Conservation (phyloP, 2,797 vertebrate genomes). For the Danio albolineatus region DNA sequence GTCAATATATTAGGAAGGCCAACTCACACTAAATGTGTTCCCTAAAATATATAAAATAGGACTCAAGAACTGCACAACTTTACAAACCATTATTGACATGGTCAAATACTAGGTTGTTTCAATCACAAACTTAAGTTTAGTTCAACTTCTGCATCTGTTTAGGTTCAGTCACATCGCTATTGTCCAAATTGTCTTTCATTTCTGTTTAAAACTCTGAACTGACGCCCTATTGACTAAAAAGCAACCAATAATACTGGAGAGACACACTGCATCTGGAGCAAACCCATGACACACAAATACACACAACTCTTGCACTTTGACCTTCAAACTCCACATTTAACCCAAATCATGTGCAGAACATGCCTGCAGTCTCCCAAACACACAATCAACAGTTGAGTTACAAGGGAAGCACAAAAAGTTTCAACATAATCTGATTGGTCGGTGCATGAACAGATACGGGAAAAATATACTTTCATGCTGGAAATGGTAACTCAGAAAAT, state of each 20-base stretch:
- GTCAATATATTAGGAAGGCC: too few relatives aligned
- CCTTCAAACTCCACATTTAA: neutral
- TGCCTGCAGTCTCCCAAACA: neutral
- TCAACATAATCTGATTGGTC: too few relatives aligned
- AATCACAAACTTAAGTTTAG: neutral
- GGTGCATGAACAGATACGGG: too few relatives aligned
- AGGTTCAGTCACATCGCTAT: neutral
- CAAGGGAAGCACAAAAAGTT: neutral
- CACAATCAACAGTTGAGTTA: neutral
- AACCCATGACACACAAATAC: neutral
- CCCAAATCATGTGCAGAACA: conserved; percentile 58
- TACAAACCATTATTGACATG: neutral
- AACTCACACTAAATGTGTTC: too few relatives aligned
- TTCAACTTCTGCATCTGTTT: neutral
- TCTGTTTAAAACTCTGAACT: neutral
- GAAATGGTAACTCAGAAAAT: neutral
- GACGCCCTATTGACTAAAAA: neutral
- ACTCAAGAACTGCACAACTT: too few relatives aligned
- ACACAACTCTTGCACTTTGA: conserved; percentile 23
- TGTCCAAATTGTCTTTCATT: too few relatives aligned
- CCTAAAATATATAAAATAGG: too few relatives aligned
- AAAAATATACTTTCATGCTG: conserved; percentile 63
- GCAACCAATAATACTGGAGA: neutral
- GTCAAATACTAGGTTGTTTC: neutral
- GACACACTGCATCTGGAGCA: conserved; percentile 10